Base-by-base conservation (phyloP, 1,140 invertebrate genomes). In the Heliconius hewitsoni region DNA sequence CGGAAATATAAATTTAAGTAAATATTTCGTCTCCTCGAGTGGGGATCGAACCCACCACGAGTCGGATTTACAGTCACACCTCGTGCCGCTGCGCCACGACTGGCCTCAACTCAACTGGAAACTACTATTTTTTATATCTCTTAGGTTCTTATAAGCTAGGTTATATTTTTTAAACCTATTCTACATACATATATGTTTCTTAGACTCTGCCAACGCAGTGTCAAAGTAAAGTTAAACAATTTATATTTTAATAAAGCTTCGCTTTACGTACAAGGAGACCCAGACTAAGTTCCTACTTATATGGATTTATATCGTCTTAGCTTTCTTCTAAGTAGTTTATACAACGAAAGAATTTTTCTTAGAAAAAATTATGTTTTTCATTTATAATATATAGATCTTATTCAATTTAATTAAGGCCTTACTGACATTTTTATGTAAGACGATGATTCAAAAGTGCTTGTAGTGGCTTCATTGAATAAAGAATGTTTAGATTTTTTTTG, bases 251-350 rank as follows among this genome's bases (percentile, higher is more conserved):
- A 30, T 66, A 66, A 66, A 66, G 60, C 60, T 66, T 66, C 3
- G 27, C 60, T 27, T 66, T 66, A 66, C 60, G 60, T 66, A 66
- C 60, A 23, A 60, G 57, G 60, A 66, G 60, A 66, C 27, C 60
- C 3, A 66, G 60, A 66, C 13, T 66, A 66, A 66, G 60, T 27
- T n/a, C 60, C 60, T 27, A 30, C 60, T 66, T 66, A 66, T 13
- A 30, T 66, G 60, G 27, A 66, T 66, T 66, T 66, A 66, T 66
- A 30, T 66, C 11, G 60, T 66, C 11, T 66, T 66, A 66, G 60
- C 60, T 16, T 11, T 66, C 60, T 66, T 30, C 60, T 30, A 66
- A 66, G 23, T 66, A 66, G 60, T 30, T 66, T 66, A n/a, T 66
- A n/a, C 19, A 66, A 16, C 27, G 27, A 66, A 30, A 66, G 27